Evolutionary conservation across 2,888 invertebrate genomes (phyloP), one percentile per base, ranked within the genome.

Genomic region (Metacarcinus magister): DNA sequence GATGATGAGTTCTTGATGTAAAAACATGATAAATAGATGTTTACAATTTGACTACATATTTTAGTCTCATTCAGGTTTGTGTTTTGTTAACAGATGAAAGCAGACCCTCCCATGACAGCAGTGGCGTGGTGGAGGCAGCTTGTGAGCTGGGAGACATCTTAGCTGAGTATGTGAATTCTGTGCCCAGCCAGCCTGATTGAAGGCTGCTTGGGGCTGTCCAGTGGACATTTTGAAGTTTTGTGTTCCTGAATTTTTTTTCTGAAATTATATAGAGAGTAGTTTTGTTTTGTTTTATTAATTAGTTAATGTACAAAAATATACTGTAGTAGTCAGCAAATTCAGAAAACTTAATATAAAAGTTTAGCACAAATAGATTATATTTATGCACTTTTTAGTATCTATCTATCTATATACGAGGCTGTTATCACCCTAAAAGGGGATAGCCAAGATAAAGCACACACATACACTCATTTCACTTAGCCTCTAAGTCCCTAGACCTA

Each of bases 101-200:
- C n/a, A n/a, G 28, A 16, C 90, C 32, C 0, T 4, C 16, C 23
- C 19, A 82, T 39, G 94, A 93, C 23, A 23, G 89, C 28, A 87
- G 67, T 13, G 95, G 93, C 39, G 95, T 96, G 87, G 96, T 95
- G 19, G 95, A 94, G 54, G 96, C 96, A n/a, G 96, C 95, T 10
- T 95, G 94, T 67, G 96, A 96, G 89, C 43, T 96, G 23, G 96
- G 96, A 0, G 96, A 96, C 67, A 93, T 94, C n/a, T 54, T 96
- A n/a, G 96, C 96, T 23, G 96, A 96, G 67, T 96, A 96, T 90
- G 96, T 96, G 48, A 92, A 39, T 94, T 92, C 94, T 5, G 95
- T 96, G 43, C 96, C 96, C 92, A 95, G 46, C 60, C 95, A 95
- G 44, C 95, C 93, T 44, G 93, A 93, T 44, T 93, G 93, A 93